Base-by-base conservation (phyloP, 2,888 invertebrate species). In the Ceratothoa steindachneri region DNA sequence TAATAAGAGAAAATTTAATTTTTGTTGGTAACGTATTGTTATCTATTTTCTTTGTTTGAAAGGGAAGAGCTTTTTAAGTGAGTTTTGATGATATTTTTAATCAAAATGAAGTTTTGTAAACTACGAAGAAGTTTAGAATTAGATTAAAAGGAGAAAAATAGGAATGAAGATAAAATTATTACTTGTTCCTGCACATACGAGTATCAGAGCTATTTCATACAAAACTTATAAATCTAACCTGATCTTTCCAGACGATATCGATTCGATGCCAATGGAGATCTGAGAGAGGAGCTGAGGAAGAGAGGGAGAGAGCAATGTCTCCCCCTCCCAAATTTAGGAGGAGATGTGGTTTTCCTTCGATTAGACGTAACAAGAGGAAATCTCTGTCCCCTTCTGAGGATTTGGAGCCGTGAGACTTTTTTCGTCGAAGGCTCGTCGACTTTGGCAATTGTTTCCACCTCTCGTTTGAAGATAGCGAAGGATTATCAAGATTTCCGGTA, bases 301-400 rank as follows among this genome's bases (percentile, higher is more conserved):
- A 87, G 83, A 91, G 88, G 83, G 89, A 89, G 51, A 91, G 86
- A 80, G 88, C 88, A 0, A 89, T 88, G 0, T 92, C 90, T 0
- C 94, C 94, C 0, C 91, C 89, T 0, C 97, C 97, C 83, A 95
- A 93, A 86, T 96, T 93, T 3, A 97, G 89, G 30, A 91, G 88
- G 7, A 97, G 86, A 0, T 92, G 88, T 92, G 93, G 83, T 87
- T 90, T n/a, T 1, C 97, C 96, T 52, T 91, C 88, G 1, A 22
- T 60, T 24, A 60, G 24, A 12, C 24, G 22, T 12, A 60, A 24
- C 27, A 60, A 24, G 24, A 60, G n/a, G 24, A 60, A 60, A 24
- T 60, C 60, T 7, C 24, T 12, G 1, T 60, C 24, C 22, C 60
- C 60, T 24, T 60, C 24, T 60, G 60, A 24, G 1, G 60, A 24